Conservation (phyloP, 2,888 invertebrate species). For the Andrena marginata region DNA sequence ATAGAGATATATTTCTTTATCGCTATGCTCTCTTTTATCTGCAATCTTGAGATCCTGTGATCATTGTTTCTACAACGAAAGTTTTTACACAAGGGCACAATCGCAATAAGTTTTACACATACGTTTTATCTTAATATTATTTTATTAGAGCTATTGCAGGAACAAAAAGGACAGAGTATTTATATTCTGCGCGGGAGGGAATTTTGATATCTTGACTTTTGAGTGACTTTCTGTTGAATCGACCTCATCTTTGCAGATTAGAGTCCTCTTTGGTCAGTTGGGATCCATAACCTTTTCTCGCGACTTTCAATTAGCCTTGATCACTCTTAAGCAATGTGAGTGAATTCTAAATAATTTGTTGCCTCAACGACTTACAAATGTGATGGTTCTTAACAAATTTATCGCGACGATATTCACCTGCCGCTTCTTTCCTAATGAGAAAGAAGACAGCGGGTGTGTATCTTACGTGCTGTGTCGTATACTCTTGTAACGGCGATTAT, state of each 20-base stretch:
- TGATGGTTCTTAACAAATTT: constrained; percentile 57
- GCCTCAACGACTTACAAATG: constrained; percentile 50
- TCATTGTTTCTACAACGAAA: constrained; percentile 39
- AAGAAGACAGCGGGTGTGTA: constrained; percentile 10
- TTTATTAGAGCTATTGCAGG: constrained; percentile 48
- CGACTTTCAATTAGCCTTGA: constrained; percentile 68
- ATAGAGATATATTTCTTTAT: constrained; percentile 52
- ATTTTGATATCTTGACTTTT: constrained; percentile 27
- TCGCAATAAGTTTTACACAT: constrained; percentile 17
- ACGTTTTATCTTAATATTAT: constrained; percentile 32
- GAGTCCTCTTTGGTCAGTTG: constrained; percentile 74
- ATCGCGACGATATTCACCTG: constrained; percentile 24
- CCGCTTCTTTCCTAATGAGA: constrained; percentile 34
- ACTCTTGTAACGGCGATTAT: constrained; percentile 34
- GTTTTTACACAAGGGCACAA: constrained; percentile 30
- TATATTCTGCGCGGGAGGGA: constrained; percentile 22
- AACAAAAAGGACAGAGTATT: constrained; percentile 28
- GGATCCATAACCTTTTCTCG: constrained; percentile 73
- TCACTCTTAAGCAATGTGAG: constrained; percentile 72
- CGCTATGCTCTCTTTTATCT: constrained; percentile 31
- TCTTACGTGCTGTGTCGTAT: constrained; percentile 20
- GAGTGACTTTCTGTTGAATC: constrained; percentile 52
- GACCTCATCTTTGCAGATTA: constrained; percentile 72
- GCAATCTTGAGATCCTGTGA: constrained; percentile 40
- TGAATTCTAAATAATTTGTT: constrained; percentile 67